Evolutionary conservation across 2,113 vertebrate species (phyloP).

Genomic region (Sisor rabdophorus): DNA sequence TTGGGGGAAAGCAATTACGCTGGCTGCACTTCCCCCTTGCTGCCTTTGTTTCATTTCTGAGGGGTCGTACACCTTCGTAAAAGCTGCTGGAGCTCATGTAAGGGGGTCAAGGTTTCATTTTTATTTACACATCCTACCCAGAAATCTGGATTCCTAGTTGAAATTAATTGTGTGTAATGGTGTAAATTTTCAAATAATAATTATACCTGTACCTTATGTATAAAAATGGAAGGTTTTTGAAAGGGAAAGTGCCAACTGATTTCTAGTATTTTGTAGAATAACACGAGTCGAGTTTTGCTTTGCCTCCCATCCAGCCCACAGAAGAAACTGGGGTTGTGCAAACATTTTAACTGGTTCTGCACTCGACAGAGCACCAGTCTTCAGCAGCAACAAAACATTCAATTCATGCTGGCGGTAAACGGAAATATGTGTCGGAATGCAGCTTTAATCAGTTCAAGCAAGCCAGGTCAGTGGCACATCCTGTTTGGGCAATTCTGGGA

Average conservation of each 20-base stretch:
- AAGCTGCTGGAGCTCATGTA: not conserved
- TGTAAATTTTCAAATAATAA: not conserved
- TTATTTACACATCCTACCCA: not conserved
- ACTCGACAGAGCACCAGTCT: slow-evolving; percentile 41
- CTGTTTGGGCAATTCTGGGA: slow-evolving; percentile 53
- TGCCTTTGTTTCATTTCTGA: slow-evolving; percentile 36
- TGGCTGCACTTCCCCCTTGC: slow-evolving; percentile 14
- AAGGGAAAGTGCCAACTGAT: not conserved
- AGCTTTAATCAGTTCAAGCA: slow-evolving; percentile 64
- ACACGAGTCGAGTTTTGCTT: slow-evolving; percentile 34
- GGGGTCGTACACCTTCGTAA: not conserved
- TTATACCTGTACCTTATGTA: not conserved
- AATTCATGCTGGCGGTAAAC: slow-evolving; percentile 61
- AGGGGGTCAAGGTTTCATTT: not conserved
- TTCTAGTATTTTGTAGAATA: not conserved
- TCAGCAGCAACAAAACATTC: slow-evolving; percentile 66
- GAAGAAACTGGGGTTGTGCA: slow-evolving; percentile 28
- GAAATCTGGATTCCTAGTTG: no score
- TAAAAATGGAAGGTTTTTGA: not conserved
- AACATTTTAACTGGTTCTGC: slow-evolving; percentile 45
- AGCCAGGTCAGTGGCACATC: slow-evolving; percentile 51
- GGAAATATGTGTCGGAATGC: slow-evolving; percentile 63
- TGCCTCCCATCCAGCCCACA: slow-evolving; percentile 31
- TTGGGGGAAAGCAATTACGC: slow-evolving; percentile 49
- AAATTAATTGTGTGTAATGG: not conserved